Conservation (phyloP, 2,888 invertebrate genomes). For the Cynaeus angustus region DNA sequence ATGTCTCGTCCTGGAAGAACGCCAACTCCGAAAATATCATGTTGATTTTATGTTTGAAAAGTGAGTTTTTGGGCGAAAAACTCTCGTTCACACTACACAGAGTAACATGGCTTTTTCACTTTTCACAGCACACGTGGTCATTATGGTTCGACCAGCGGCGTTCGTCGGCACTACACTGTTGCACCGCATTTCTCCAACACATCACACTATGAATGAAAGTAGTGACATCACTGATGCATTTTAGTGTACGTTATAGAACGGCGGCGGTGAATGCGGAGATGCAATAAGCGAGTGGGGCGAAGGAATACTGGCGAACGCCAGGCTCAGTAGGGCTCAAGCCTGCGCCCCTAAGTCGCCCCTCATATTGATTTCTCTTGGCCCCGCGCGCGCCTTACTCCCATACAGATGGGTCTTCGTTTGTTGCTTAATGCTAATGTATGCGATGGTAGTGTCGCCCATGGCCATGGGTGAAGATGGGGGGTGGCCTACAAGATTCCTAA, state of each 20-base stretch:
- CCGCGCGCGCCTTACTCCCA: conserved; percentile 63
- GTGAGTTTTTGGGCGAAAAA: conserved; percentile 3
- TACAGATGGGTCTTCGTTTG: conserved; percentile 59
- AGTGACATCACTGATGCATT: conserved; percentile 10
- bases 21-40: no score
- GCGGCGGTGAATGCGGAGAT: conserved; percentile 56
- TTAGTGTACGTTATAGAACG: not conserved
- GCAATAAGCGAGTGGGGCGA: conserved; percentile 71
- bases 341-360: conserved; percentile 71
- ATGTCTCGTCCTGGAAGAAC: not conserved
- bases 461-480: conserved; percentile 1
- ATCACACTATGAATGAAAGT: conserved; percentile 7
- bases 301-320: conserved; percentile 74
- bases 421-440: conserved; percentile 60
- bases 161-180: not conserved
- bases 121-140: conserved; percentile 12
- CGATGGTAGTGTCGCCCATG: not conserved
- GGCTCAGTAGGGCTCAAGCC: conserved; percentile 73
- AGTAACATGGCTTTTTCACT: not conserved
- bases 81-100: not conserved
- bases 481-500: no score
- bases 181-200: not conserved
- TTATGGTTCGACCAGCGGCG: not conserved
- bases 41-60: no score
- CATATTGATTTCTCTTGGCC: conserved; percentile 70